phyloP scores from a whole-genome alignment of 2,113 vertebrate species.

The Otus sunia region DNA sequence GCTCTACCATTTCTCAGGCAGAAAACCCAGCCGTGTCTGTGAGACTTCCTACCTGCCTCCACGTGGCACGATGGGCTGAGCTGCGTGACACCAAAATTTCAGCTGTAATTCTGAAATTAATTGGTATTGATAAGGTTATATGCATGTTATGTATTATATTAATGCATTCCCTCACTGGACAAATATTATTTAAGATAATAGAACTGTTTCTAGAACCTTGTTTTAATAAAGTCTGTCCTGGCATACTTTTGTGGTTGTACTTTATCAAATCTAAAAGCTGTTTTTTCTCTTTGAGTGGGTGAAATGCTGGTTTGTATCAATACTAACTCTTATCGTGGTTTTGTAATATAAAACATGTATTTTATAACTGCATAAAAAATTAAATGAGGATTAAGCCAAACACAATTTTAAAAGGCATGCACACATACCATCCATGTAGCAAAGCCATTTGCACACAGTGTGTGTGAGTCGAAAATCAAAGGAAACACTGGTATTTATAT shows the following conservation, averaged over 20 bases:
- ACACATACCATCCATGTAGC: neutral
- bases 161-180: neutral
- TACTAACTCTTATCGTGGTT: neutral
- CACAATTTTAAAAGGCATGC: neutral
- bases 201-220: neutral
- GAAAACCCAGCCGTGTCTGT: neutral
- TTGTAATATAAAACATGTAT: conserved; percentile 2
- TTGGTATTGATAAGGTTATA: neutral
- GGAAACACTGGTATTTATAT: neutral
- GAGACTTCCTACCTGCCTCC: neutral
- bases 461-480: neutral
- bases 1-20: neutral
- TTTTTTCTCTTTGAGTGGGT: neutral
- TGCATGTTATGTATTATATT: neutral
- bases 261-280: conserved; percentile 13
- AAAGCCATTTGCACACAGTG: neutral
- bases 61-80: neutral
- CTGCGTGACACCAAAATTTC: neutral
- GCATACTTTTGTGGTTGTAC: neutral
- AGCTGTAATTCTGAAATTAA: conserved; percentile 15
- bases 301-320: conserved; percentile 45
- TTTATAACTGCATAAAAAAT: neutral
- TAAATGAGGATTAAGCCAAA: neutral
- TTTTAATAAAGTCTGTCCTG: neutral
- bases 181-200: conserved; percentile 33